Conservation (phyloP, 2,888 invertebrate species). For the Lithophane leautieri region DNA sequence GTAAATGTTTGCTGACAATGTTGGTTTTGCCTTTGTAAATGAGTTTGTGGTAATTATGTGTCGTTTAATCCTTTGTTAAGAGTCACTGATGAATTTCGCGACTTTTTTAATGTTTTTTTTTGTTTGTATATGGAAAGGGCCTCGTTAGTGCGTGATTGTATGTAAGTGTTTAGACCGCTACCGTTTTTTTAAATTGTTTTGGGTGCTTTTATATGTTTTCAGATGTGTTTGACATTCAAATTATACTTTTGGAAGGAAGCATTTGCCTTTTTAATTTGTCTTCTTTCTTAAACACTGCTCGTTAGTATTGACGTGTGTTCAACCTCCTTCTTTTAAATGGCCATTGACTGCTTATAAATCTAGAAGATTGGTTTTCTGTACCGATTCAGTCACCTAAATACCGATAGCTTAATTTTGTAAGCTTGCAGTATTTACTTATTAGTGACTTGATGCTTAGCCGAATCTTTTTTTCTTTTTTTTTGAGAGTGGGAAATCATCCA, state of each 20-base stretch:
- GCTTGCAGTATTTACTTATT: neutral
- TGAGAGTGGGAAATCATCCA: too few species aligned
- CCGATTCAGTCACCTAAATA: neutral
- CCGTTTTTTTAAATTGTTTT: conserved; percentile 11
- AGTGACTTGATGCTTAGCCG: neutral
- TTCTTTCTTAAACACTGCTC: neutral
- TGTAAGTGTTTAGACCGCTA: conserved; percentile 32
- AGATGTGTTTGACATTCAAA: neutral
- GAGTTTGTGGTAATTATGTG: conserved; percentile 83
- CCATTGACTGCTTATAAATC: neutral
- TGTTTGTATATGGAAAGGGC: conserved; percentile 17
- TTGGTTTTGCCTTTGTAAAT: conserved; percentile 83
- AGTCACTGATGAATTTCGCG: conserved; percentile 60
- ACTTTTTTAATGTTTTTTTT: conserved; percentile 24
- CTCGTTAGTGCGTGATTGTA: conserved; percentile 48
- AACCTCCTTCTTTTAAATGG: neutral
- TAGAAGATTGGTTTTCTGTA: neutral
- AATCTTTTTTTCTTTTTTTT: too few species aligned
- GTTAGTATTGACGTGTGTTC: neutral
- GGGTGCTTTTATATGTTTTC: neutral
- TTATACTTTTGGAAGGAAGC: neutral
- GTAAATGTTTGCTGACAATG: conserved; percentile 79
- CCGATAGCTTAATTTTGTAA: neutral
- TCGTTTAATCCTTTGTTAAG: conserved; percentile 70
- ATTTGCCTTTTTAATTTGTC: neutral